Evolutionary conservation across 2,888 invertebrate genomes (phyloP).

Genomic region (Graphium colonna): DNA sequence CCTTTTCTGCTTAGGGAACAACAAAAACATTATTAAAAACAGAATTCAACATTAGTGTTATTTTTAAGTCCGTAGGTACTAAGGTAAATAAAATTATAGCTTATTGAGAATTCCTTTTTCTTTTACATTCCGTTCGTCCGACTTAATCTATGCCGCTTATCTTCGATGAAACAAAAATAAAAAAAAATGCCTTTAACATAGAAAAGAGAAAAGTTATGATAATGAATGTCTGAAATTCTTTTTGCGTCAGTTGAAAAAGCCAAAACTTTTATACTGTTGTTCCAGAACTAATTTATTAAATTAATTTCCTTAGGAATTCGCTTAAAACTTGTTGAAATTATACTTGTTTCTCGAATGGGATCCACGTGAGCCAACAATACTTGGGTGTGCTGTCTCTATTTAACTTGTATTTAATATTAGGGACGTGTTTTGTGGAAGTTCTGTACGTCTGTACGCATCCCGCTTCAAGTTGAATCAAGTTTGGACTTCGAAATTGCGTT

Average conservation of each 20-base stretch:
- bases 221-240: conserved; percentile 45
- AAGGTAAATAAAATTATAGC: too few relatives aligned
- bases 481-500: conserved; percentile 60
- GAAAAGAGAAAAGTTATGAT: conserved; percentile 32
- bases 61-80: too few relatives aligned
- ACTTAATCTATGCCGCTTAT: conserved; percentile 9
- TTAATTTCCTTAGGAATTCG: conserved; percentile 57
- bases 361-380: conserved; percentile 62
- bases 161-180: conserved; percentile 15
- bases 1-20: background rate
- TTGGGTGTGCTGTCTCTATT: conserved; percentile 65
- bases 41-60: too few relatives aligned
- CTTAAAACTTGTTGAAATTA: conserved; percentile 57
- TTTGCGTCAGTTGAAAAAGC: conserved; percentile 43
- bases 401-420: conserved; percentile 73
- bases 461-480: conserved; percentile 50
- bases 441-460: conserved; percentile 36
- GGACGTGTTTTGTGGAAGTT: conserved; percentile 65
- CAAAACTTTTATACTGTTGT: conserved; percentile 47
- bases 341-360: conserved; percentile 62
- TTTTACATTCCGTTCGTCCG: background rate
- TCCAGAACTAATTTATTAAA: conserved; percentile 60
- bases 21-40: too few relatives aligned
- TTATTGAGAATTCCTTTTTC: too few relatives aligned
- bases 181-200: conserved; percentile 20